These are phyloP conservation scores for Poecile montanus DNA, from an alignment of 2,797 vertebrate species.

Conservation along the genomic window DNA sequence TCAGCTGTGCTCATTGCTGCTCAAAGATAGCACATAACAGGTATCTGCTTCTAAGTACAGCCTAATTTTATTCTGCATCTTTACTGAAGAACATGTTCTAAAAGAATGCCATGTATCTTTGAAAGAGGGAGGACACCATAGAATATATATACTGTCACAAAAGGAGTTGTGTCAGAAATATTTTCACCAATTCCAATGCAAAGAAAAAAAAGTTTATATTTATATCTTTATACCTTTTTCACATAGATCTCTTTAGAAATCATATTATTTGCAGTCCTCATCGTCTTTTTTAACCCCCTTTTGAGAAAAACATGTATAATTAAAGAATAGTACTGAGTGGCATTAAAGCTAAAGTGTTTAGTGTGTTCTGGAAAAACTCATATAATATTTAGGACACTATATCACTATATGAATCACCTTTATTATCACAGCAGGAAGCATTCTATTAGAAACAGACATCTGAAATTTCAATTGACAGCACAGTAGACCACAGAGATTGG, in stretches of 20 bases:
- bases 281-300: neutral
- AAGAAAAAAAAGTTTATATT: neutral
- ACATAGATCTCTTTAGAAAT: neutral
- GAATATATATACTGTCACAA: neutral
- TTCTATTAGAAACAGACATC: conserved; percentile 9
- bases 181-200: neutral
- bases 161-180: neutral
- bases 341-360: neutral
- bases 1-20: neutral
- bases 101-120: neutral
- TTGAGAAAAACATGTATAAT: neutral
- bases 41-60: neutral
- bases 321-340: neutral
- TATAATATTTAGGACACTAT: neutral
- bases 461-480: neutral
- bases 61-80: neutral
- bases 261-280: neutral
- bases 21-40: neutral
- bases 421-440: conserved; percentile 20
- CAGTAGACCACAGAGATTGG: neutral
- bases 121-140: neutral
- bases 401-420: neutral
- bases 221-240: neutral
- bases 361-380: neutral
- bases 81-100: neutral